A percentile compares a stretch with the other conserved stretches of the same genome.
Evolutionary conservation across 2,797 vertebrate species (phyloP).

Genomic region (Uromys caudimaculatus): DNA sequence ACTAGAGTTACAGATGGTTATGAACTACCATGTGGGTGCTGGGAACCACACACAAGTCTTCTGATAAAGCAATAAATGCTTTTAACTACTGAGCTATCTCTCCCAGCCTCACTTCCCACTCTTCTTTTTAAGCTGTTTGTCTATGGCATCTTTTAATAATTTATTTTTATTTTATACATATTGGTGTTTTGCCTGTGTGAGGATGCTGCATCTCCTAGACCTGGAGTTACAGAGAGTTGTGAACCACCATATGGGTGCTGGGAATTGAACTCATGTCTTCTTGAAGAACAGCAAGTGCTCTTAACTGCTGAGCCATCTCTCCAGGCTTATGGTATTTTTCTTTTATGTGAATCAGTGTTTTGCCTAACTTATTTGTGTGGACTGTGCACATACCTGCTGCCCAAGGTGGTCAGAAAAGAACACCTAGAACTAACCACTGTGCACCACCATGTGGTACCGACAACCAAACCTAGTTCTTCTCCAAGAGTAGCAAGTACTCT

Average conservation of each 20-base stretch:
- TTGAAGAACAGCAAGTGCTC: background rate
- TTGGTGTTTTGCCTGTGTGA: background rate
- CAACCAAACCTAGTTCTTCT: background rate
- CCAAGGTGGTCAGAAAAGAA: background rate
- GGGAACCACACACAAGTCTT: background rate
- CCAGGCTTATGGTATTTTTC: background rate
- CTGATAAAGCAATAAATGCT: background rate
- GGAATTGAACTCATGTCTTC: background rate
- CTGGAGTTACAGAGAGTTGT: background rate
- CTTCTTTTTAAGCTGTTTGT: background rate
- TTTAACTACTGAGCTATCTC: background rate
- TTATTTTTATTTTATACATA: background rate
- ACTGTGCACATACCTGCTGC: background rate
- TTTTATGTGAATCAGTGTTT: background rate
- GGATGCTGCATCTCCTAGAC: background rate
- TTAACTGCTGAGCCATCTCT: background rate
- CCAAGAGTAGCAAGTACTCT: background rate
- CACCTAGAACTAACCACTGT: background rate
- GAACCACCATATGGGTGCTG: background rate
- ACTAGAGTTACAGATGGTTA: background rate
- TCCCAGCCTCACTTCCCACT: background rate
- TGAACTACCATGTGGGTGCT: background rate
- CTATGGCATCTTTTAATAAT: background rate
- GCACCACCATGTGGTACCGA: background rate
- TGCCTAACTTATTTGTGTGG: background rate